A percentile compares a stretch with the other conserved stretches of the same genome.
These are phyloP conservation scores for Zophobas morio DNA, from an alignment of 1,140 invertebrate species.

Conservation along the genomic window DNA sequence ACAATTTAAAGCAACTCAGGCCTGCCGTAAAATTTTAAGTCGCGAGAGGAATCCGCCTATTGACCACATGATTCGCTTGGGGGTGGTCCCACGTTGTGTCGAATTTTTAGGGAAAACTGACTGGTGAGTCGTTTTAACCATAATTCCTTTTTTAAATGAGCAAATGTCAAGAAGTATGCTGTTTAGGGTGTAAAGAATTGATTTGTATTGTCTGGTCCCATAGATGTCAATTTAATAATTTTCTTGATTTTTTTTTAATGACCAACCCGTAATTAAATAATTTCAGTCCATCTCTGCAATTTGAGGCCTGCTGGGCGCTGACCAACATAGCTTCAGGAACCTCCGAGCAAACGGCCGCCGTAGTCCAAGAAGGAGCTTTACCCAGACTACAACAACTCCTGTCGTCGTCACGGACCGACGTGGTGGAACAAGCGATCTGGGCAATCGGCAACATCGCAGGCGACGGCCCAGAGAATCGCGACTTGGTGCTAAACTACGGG, in stretches of 20 bases:
- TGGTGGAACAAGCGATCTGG: constrained; percentile 98
- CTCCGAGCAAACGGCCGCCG: constrained; percentile 89
- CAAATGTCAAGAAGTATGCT: no score
- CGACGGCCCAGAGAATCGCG: constrained; percentile 83
- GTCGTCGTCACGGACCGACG: constrained; percentile 80
- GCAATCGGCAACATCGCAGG: constrained; percentile 98
- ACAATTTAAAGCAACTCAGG: constrained; percentile 80
- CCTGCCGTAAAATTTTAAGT: constrained; percentile 91
- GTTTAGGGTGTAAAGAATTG: no score
- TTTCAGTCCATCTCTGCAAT: constrained; percentile 89
- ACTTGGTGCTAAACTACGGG: constrained; percentile 79
- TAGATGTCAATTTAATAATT: no score
- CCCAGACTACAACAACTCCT: constrained; percentile 87
- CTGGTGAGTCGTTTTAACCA: constrained; percentile 73
- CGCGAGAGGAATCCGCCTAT: constrained; percentile 96
- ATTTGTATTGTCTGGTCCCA: no score
- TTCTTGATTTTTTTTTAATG: no score
- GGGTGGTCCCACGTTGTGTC: constrained; percentile 89
- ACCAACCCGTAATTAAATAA: not conserved
- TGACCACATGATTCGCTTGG: constrained; percentile 87
- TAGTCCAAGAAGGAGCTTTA: constrained; percentile 90
- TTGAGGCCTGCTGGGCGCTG: constrained; percentile 98
- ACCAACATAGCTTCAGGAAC: constrained; percentile 99
- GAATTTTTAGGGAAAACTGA: constrained; percentile 80
- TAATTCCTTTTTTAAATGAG: no score